phyloP scores from a whole-genome alignment of 2,113 vertebrate species.

The Ammodytes dubius region DNA sequence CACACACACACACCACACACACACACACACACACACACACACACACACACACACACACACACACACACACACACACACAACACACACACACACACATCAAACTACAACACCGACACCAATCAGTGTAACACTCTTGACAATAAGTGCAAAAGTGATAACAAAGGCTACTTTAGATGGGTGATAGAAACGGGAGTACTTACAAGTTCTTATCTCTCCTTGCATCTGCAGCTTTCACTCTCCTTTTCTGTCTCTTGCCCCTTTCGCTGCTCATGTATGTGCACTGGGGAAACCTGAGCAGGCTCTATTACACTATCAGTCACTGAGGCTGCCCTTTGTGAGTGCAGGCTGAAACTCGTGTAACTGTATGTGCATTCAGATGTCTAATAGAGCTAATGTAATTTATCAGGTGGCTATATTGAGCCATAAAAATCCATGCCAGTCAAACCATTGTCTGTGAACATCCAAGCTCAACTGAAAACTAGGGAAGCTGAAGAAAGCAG shows the following conservation, averaged over 20 bases:
- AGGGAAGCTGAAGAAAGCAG: neutral
- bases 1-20: neutral
- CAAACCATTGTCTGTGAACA: neutral
- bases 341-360: neutral
- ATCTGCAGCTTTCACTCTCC: slow-evolving; percentile 63
- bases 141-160: slow-evolving; percentile 48
- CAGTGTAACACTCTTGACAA: slow-evolving; percentile 36
- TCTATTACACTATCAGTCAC: slow-evolving; percentile 58
- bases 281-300: slow-evolving; percentile 63
- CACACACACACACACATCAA: too few relatives aligned
- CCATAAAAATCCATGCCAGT: neutral
- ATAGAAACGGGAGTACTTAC: slow-evolving; percentile 71
- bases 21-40: too few relatives aligned
- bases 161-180: slow-evolving; percentile 42
- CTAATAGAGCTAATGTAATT: neutral
- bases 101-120: too few relatives aligned
- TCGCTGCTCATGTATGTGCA: slow-evolving; percentile 53
- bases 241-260: slow-evolving; percentile 40
- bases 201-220: slow-evolving; percentile 63
- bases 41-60: too few relatives aligned
- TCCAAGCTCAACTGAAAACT: neutral
- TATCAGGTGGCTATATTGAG: neutral
- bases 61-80: too few relatives aligned
- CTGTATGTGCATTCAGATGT: neutral
- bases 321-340: slow-evolving; percentile 28